phyloP scores from a whole-genome alignment of 2,113 vertebrate genomes.

The Pollachius pollachius region DNA sequence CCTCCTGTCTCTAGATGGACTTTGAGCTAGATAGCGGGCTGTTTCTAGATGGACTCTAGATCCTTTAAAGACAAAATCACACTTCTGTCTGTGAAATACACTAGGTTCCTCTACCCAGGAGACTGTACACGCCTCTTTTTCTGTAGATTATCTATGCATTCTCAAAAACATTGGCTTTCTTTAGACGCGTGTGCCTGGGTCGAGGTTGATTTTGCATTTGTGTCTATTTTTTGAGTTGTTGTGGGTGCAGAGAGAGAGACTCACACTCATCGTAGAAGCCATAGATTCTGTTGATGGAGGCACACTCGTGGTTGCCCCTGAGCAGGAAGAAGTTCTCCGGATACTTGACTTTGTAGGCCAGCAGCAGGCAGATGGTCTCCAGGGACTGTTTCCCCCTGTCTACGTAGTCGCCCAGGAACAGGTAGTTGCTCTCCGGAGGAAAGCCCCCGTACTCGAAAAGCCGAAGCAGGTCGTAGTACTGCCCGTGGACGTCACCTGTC shows the following conservation, averaged over 20 bases:
- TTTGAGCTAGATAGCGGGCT: too few species aligned
- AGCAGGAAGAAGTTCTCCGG: conserved; percentile 94
- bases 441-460: conserved; percentile 81
- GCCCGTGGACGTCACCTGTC: conserved; percentile 78
- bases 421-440: conserved; percentile 81
- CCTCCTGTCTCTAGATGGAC: too few species aligned
- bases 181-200: too few species aligned
- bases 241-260: conserved; percentile 38
- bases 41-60: too few species aligned
- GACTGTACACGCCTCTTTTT: too few species aligned
- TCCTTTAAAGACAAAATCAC: too few species aligned
- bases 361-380: conserved; percentile 90
- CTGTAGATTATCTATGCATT: too few species aligned
- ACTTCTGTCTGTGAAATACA: too few species aligned
- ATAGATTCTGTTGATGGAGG: conserved; percentile 98
- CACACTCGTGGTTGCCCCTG: conserved; percentile 94
- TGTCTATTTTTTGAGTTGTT: too few species aligned
- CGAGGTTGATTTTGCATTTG: not conserved
- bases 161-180: too few species aligned
- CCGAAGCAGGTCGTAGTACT: conserved; percentile 80
- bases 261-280: conserved; percentile 97
- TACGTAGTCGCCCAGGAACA: conserved; percentile 80
- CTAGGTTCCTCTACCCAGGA: too few species aligned
- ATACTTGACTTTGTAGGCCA: conserved; percentile 82
- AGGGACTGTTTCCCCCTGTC: conserved; percentile 80